Base-by-base conservation (phyloP, 1,140 invertebrate genomes). In the Pentalonia nigronervosa region DNA sequence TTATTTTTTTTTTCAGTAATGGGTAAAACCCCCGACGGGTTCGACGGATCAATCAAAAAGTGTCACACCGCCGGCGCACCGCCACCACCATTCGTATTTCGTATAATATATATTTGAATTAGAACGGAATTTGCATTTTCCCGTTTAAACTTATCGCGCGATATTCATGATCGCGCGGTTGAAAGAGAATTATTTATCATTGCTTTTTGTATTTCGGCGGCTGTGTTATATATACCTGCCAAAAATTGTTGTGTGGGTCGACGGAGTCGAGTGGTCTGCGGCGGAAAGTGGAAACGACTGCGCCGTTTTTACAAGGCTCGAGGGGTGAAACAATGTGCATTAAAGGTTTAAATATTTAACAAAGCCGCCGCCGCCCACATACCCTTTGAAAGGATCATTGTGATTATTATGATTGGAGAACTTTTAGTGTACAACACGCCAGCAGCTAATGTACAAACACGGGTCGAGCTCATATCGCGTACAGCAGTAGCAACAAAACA, bases 151-250 rank as follows among this genome's bases (percentile, higher is more conserved):
- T 41, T 60, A 45, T 90, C 89, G 36, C 53, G 14, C 56, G 60
- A 90, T 67, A 67, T 90, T 90, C 56, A 67, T 90, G 88, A 56
- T 36, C 14, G 34, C n/a, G 4, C 9, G 36, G 23, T 25, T 25
- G 21, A 90, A 90, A 90, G 89, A 90, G 89, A 90, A 90, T 90
- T 90, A 90, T 90, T 90, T n/a, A 90, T 90, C 89, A 45, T n/a
- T 45, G 89, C 89, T 67, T 67, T 90, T 90, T 90, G 89, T 90
- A 67, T 90, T 90, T 67, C 36, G 41, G 47, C 56, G 45, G 89
- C 45, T 20, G 50, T 53, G 41, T 7, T 53, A 53, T 23, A 23
- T 89, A 67, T 76, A 45, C 48, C 89, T 88, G 47, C 87, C 48
- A 50, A 67, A 88, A 90, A 67, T 47, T 67, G 2, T 45, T 60